Evolutionary conservation across 2,797 vertebrate species (phyloP), one percentile per base, ranked within the genome.

Genomic region (Diglossa cyanea): DNA sequence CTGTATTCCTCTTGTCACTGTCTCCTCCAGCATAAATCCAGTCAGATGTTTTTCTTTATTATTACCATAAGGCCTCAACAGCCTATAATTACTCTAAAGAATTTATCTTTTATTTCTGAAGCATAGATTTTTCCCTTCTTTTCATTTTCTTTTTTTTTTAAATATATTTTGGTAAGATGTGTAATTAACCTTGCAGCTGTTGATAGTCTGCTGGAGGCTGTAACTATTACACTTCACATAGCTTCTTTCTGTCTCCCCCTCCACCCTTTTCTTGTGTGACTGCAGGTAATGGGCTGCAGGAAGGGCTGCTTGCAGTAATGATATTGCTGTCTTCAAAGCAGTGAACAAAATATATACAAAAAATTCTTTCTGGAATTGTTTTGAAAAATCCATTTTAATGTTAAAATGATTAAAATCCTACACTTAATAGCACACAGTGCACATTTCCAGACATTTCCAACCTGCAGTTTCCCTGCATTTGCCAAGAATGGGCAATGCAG

Each of bases 21-120:
- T 98, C 97, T 98, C 97, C 98, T 97, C 97, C 97, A 97, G 97
- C 98, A 97, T 97, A 97, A 98, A 98, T 98, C 98, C 98, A 98
- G 98, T 97, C 98, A 98, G 98, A 98, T 93, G 95, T 95, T 97
- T 98, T 98, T 91, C 97, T 98, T 98, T 98, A 97, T 98, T 98
- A 98, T 98, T 98, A 98, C 97, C 98, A 98, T 97, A 96, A 98
- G 98, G 96, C 93, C 97, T 97, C 98, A 98, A 97, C 98, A 98
- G 98, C 98, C 98, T 98, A 97, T 99, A 99, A 99, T 99, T 99
- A 98, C 98, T 98, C 81, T 81, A 95, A 98, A 98, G 96, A 97
- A 97, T 98, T 97, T 99, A 99, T 98, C 98, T 98, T 98, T 98
- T 97, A 98, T 98, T 98, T 98, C 98, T 98, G 98, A 98, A 98